These are phyloP conservation scores for Agrotis segetum DNA, from an alignment of 2,888 invertebrate species.

Conservation along the genomic window DNA sequence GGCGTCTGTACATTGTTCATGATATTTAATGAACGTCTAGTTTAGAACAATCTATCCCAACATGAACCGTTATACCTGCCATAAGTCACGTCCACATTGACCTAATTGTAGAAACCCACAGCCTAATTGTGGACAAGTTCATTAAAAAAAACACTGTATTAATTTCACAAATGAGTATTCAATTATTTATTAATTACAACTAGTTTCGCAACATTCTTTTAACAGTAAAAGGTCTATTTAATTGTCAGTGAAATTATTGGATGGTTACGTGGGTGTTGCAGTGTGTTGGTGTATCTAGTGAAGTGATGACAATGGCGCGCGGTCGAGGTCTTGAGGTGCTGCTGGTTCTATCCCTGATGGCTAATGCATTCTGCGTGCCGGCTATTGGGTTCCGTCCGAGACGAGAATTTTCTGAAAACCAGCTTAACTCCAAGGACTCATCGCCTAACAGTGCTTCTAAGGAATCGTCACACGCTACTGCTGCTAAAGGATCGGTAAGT, in stretches of 20 bases:
- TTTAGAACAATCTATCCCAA: neutral
- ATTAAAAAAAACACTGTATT: constrained; percentile 29
- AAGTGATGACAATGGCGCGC: constrained; percentile 73
- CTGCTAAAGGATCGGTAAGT: constrained; percentile 29
- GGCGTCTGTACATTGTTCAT: no score
- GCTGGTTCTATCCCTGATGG: constrained; percentile 73
- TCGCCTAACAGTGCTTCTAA: constrained; percentile 17
- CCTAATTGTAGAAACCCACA: neutral
- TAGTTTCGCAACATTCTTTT: constrained; percentile 56
- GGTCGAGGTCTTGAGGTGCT: constrained; percentile 66
- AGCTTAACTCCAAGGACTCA: constrained; percentile 27
- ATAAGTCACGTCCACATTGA: neutral
- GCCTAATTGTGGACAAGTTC: constrained; percentile 12
- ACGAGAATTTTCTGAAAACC: constrained; percentile 53
- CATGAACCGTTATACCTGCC: constrained; percentile 8
- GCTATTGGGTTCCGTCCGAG: constrained; percentile 52
- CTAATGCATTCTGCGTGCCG: constrained; percentile 77
- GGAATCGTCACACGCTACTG: constrained; percentile 2
- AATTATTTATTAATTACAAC: constrained; percentile 36
- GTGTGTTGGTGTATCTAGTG: constrained; percentile 31
- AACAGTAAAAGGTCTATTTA: constrained; percentile 26
- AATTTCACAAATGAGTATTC: constrained; percentile 33
- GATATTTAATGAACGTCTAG: neutral
- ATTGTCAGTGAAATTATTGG: constrained; percentile 24
- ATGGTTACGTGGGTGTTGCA: constrained; percentile 55